Percentiles rank a stretch among this genome's conserved stretches.
Evolutionary conservation across 2,797 vertebrate genomes (phyloP).

Genomic region (Acridotheres tristis): DNA sequence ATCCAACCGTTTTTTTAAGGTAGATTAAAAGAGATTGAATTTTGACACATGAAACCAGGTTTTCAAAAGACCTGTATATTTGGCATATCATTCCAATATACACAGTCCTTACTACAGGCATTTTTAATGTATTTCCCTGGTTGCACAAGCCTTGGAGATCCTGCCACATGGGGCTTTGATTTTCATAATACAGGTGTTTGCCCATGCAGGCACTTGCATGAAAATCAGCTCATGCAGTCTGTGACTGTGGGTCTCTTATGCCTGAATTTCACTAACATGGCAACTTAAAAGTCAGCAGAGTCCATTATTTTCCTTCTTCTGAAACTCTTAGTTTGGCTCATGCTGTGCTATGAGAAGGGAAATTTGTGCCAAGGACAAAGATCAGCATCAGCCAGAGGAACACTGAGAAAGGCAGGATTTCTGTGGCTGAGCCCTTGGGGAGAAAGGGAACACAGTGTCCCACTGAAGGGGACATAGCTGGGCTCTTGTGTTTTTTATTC

Average conservation of each 20-base stretch:
- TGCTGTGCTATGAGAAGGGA: background rate
- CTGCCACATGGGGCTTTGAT: background rate
- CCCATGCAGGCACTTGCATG: background rate
- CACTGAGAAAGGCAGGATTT: background rate
- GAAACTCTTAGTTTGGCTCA: background rate
- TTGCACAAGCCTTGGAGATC: background rate
- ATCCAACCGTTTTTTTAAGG: background rate
- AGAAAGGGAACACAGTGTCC: background rate
- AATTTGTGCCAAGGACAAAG: background rate
- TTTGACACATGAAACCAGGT: background rate
- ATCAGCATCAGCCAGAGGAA: background rate
- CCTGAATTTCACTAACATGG: background rate
- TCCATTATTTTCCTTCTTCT: background rate
- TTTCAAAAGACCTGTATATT: background rate
- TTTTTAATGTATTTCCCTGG: background rate
- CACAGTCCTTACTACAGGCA: background rate
- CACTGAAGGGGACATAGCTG: background rate
- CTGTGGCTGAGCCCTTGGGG: fast-evolving
- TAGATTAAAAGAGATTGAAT: conserved; percentile 28
- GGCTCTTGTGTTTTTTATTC: background rate
- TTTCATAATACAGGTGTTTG: conserved; percentile 1
- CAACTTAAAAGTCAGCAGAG: background rate
- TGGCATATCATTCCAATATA: background rate
- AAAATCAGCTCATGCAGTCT: background rate
- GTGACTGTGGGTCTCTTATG: background rate